phyloP scores from a whole-genome alignment of 2,797 vertebrate genomes.

The Pipistrellus kuhlii region DNA sequence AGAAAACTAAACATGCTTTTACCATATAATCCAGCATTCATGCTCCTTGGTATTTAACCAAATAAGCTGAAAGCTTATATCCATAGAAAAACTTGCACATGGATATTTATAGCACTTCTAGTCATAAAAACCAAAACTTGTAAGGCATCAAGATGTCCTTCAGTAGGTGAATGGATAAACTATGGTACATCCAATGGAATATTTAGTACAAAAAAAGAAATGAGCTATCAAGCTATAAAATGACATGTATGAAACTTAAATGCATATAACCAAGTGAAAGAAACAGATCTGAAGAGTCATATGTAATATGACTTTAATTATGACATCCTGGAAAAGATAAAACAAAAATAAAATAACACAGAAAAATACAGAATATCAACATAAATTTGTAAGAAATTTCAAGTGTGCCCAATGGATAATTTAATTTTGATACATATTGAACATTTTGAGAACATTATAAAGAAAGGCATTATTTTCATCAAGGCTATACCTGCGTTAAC shows the following conservation, averaged over 20 bases:
- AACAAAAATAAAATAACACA: background rate
- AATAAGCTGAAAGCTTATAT: slow-evolving; percentile 14
- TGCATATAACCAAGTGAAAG: background rate
- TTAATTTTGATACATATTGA: slow-evolving; percentile 45
- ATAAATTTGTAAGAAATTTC: slow-evolving; percentile 46
- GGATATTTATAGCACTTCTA: background rate
- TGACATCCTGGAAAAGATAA: slow-evolving; percentile 34
- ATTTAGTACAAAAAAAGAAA: slow-evolving; percentile 28
- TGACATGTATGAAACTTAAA: background rate
- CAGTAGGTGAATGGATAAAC: background rate
- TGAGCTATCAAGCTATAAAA: background rate
- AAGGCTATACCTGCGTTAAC: background rate
- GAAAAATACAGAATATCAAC: slow-evolving; percentile 39
- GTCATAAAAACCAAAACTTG: slow-evolving; percentile 1
- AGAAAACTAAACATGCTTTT: slow-evolving; percentile 51
- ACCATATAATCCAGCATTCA: background rate
- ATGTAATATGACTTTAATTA: background rate
- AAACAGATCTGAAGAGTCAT: background rate
- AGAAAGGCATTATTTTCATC: slow-evolving; percentile 38
- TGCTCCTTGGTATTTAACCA: background rate
- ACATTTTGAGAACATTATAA: slow-evolving; percentile 29
- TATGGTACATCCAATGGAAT: background rate
- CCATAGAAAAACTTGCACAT: background rate
- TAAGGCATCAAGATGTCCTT: slow-evolving; percentile 21
- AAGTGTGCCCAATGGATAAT: background rate